Conservation (phyloP, 2,888 invertebrate species). For the Empis stercorea region DNA sequence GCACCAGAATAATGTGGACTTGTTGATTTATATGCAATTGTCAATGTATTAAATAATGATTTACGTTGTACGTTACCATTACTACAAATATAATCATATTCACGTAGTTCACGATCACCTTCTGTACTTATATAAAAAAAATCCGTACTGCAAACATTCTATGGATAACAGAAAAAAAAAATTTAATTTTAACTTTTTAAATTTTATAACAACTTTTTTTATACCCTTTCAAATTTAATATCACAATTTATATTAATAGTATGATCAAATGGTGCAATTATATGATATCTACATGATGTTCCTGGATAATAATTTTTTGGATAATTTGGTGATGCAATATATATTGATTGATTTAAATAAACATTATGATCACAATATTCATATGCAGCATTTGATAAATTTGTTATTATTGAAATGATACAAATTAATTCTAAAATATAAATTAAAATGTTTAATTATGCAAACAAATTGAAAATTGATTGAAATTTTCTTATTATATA, state of each 20-base stretch:
- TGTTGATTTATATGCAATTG: constrained; percentile 25
- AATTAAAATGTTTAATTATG: too few relatives aligned
- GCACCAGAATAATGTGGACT: constrained; percentile 15
- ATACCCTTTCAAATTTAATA: constrained; percentile 26
- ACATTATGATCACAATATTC: constrained; percentile 29
- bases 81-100: constrained; percentile 27
- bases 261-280: constrained; percentile 26
- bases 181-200: too few relatives aligned
- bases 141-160: constrained; percentile 21
- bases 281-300: constrained; percentile 29
- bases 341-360: constrained; percentile 21
- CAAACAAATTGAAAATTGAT: too few relatives aligned
- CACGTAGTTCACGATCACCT: constrained; percentile 23
- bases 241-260: constrained; percentile 25
- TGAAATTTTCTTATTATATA: too few relatives aligned
- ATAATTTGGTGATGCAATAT: constrained; percentile 30
- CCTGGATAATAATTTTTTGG: constrained; percentile 26
- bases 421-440: too few relatives aligned
- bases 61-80: constrained; percentile 17
- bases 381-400: constrained; percentile 5
- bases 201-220: not conserved
- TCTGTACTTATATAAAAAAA: constrained; percentile 27
- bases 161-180: too few relatives aligned
- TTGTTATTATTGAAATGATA: too few relatives aligned
- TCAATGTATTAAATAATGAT: constrained; percentile 20